Percentiles rank a stretch among this genome's conserved stretches.
Evolutionary conservation across 2,113 vertebrate genomes (phyloP).

Genomic region (Regulus satrapa): DNA sequence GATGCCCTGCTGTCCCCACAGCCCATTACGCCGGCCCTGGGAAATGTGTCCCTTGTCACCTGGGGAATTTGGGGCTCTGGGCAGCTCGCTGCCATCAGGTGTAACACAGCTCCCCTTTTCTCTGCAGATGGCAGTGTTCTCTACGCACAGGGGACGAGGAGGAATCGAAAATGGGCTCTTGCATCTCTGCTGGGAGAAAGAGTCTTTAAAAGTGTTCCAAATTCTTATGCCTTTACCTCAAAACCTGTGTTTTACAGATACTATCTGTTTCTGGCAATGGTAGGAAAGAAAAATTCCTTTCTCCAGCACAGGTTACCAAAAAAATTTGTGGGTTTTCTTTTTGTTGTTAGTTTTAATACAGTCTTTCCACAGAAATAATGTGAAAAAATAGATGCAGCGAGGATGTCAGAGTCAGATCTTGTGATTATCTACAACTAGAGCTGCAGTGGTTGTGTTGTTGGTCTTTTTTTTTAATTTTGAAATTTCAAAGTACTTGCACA

Average conservation of each 20-base stretch:
- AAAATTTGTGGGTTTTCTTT: not conserved
- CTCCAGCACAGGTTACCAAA: not conserved
- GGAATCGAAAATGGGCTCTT: not conserved
- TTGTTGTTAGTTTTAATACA: not conserved
- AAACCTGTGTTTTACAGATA: not conserved
- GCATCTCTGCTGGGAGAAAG: not conserved
- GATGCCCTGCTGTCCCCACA: constrained; percentile 52
- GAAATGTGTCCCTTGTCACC: constrained; percentile 49
- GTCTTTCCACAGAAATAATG: not conserved
- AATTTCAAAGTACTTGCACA: not conserved
- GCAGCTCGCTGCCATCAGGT: not conserved
- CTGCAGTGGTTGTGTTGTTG: not conserved
- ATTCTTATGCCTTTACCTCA: not conserved
- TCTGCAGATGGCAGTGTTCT: constrained; percentile 21
- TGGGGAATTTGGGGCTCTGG: not conserved
- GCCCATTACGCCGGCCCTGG: constrained; percentile 52
- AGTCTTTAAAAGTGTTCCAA: not conserved
- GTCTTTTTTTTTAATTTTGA: not conserved
- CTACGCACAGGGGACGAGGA: not conserved
- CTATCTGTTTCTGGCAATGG: not conserved
- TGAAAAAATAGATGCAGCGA: not conserved
- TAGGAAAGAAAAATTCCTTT: not conserved
- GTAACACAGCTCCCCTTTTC: not conserved
- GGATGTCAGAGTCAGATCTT: not conserved
- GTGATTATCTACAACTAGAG: not conserved